Percentiles rank a stretch among this genome's conserved stretches.
Evolutionary conservation across 2,113 vertebrate genomes (phyloP).

Genomic region (Sceloporus tristichus): DNA sequence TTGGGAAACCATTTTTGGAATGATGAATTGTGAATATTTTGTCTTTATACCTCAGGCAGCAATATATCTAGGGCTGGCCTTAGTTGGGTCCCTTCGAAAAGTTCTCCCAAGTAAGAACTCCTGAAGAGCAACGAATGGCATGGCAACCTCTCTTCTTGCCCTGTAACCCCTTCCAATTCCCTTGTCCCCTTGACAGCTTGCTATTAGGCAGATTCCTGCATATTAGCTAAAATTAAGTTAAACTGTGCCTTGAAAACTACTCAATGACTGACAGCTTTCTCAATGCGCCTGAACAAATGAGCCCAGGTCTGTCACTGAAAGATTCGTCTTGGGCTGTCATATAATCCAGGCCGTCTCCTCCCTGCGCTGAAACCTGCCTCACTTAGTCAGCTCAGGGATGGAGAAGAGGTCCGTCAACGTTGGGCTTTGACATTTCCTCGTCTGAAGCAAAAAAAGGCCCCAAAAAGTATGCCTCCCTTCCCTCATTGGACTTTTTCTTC

Average conservation of each 20-base stretch:
- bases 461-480: neutral
- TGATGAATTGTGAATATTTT: no score
- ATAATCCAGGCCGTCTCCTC: neutral
- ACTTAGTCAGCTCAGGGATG: neutral
- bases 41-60: no score
- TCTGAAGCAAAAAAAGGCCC: neutral
- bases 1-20: no score
- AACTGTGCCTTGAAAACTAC: slow-evolving; percentile 47
- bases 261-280: slow-evolving; percentile 53
- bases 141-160: slow-evolving; percentile 22
- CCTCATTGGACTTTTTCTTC: neutral
- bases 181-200: slow-evolving; percentile 54
- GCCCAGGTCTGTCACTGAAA: slow-evolving; percentile 20
- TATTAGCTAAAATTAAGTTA: slow-evolving; percentile 68
- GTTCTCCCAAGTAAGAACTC: neutral
- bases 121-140: no score
- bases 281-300: slow-evolving; percentile 44
- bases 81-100: neutral
- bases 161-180: slow-evolving; percentile 31
- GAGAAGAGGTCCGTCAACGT: neutral
- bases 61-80: neutral
- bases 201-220: slow-evolving; percentile 62
- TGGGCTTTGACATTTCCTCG: slow-evolving; percentile 10
- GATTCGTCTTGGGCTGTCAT: slow-evolving; percentile 20
- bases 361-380: neutral